Evolutionary conservation across 2,888 invertebrate genomes (phyloP), one percentile per base, ranked within the genome.

Genomic region (Synergus laeviventris): DNA sequence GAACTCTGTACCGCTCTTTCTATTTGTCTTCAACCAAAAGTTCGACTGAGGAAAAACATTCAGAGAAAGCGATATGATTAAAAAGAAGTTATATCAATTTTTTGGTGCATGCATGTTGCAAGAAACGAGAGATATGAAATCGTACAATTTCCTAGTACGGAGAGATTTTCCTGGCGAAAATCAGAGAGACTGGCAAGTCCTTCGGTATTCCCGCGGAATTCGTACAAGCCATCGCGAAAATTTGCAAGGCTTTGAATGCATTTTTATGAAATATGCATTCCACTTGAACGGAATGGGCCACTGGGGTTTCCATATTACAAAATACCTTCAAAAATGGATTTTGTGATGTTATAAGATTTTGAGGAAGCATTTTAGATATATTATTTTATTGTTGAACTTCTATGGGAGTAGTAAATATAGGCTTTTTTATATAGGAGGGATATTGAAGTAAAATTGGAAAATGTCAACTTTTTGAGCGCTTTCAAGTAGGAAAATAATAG

Each of bases 261-360:
- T 64, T 64, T 64, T 64, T 64, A 42, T 64, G 42, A 64, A 64
- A 64, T 64, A 64, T 64, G 64, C 64, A 64, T 64, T 21, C 39
- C 56, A 56, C 18, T 21, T 24, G 4, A 2, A 12, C 7, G n/a
- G 36, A 21, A 2, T 1, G 24, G 21, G 59, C 18, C 9, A 38
- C n/a, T 21, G 39, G n/a, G 11, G 9, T 62, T 39, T 38, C 9
- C 39, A 42, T 21, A 64, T 64, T 3, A 64, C 18, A 64, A 64
- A 64, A 64, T 42, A n/a, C n/a, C n/a, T 9, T 1, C 1, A 38
- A 38, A 62, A 62, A 36, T 3, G 18, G 9, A 62, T 39, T 62
- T 62, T 38, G 14, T 16, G 11, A 38, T 16, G 38, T 62, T 18
- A 38, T 62, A 31, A 16, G 16, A 60, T 60, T 31, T 60, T 60